Evolutionary conservation across 2,797 vertebrate species (phyloP).

Genomic region (Enteromius mattozi): DNA sequence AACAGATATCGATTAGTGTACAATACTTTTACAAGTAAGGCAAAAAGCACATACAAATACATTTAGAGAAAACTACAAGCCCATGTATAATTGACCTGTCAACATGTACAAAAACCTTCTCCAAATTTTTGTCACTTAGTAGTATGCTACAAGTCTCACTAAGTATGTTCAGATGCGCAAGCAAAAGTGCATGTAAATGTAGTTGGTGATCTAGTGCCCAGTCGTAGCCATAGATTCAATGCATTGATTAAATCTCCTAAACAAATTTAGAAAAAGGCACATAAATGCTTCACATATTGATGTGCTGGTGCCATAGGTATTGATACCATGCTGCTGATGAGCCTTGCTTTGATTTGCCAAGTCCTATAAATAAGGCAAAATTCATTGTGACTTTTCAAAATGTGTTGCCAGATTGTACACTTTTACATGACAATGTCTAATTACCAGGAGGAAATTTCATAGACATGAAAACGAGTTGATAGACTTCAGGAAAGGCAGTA

Average conservation of each 20-base stretch:
- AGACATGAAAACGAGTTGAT: not conserved
- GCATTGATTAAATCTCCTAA: slow-evolving; percentile 5
- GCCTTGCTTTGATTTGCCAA: not conserved
- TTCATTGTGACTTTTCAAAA: not conserved
- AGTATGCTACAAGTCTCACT: slow-evolving; percentile 25
- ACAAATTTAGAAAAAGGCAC: slow-evolving; percentile 60
- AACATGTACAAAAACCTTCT: slow-evolving; percentile 17
- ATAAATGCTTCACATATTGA: slow-evolving; percentile 56
- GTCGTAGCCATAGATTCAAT: not conserved
- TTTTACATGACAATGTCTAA: slow-evolving; percentile 1
- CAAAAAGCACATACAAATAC: slow-evolving; percentile 18
- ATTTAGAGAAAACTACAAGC: slow-evolving; percentile 19
- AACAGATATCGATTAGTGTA: slow-evolving; percentile 19
- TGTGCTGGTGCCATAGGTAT: slow-evolving; percentile 51
- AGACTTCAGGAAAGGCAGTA: slow-evolving; percentile 21
- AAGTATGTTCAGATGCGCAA: not conserved
- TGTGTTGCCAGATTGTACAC: slow-evolving; percentile 1
- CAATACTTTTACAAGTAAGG: slow-evolving; percentile 8
- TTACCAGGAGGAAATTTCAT: not conserved
- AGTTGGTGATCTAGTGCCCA: slow-evolving; percentile 14
- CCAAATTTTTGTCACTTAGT: not conserved
- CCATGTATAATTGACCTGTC: not conserved
- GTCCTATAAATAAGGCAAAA: slow-evolving; percentile 24
- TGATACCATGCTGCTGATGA: slow-evolving; percentile 11
- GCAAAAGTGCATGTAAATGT: slow-evolving; percentile 9